Percentiles rank a stretch among this genome's conserved stretches.
phyloP scores from a whole-genome alignment of 1,140 invertebrate species.

The Diabrotica undecimpunctata region DNA sequence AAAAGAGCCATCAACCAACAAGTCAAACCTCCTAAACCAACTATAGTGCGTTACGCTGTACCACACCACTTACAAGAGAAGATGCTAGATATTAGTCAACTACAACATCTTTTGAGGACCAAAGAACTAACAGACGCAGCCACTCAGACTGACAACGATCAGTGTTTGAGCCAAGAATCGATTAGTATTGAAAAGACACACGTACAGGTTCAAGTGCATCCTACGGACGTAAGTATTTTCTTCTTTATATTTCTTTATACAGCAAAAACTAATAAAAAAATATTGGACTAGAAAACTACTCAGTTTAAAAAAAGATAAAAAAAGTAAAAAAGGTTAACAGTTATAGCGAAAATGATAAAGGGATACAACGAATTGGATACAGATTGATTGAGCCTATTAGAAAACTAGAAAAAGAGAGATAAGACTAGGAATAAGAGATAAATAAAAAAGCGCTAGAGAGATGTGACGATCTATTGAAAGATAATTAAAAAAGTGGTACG shows the following conservation, averaged over 20 bases:
- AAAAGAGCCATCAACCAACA: constrained; percentile 54
- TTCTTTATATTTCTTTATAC: not conserved
- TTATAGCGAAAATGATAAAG: too few species aligned
- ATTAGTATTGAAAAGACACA: constrained; percentile 74
- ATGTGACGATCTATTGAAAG: too few species aligned
- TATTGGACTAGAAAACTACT: too few species aligned
- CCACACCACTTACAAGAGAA: constrained; percentile 65
- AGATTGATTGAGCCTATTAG: too few species aligned
- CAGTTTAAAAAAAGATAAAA: too few species aligned
- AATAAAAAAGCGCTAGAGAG: too few species aligned
- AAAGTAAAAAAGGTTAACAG: too few species aligned
- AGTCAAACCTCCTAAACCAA: constrained; percentile 32
- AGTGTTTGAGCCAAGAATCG: constrained; percentile 71
- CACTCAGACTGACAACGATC: constrained; percentile 84
- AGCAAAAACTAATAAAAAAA: too few species aligned
- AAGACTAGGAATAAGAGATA: too few species aligned
- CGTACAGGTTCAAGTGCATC: constrained; percentile 76
- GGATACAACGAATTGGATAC: too few species aligned
- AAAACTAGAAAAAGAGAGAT: too few species aligned
- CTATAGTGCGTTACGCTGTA: constrained; percentile 26
- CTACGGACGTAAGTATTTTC: constrained; percentile 58
- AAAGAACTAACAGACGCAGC: constrained; percentile 68
- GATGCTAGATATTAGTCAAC: constrained; percentile 62
- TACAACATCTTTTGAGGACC: constrained; percentile 74
- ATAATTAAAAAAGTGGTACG: too few species aligned